A percentile compares a stretch with the other conserved stretches of the same genome.
Evolutionary conservation across 2,888 invertebrate genomes (phyloP).

Genomic region (Aphodius granarius): DNA sequence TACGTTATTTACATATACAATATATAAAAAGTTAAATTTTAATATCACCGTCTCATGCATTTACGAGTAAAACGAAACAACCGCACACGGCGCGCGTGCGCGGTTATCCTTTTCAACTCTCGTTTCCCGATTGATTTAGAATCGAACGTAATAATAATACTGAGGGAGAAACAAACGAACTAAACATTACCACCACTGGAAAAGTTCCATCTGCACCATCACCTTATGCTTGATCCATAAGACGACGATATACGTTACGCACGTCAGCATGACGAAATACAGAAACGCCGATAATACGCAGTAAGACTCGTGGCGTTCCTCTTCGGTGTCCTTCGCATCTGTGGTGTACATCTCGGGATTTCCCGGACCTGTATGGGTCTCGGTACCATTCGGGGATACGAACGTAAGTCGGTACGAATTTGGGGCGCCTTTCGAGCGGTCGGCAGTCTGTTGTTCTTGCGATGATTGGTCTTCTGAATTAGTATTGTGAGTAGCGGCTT

Average conservation of each 20-base stretch:
- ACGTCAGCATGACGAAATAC: conserved; percentile 53
- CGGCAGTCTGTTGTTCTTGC: conserved; percentile 18
- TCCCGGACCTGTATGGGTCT: conserved; percentile 31
- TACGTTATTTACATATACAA: conserved; percentile 23
- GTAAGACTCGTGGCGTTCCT: conserved; percentile 45
- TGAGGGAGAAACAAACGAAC: conserved; percentile 1
- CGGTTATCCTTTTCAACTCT: conserved; percentile 8
- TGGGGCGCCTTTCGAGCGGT: conserved; percentile 32
- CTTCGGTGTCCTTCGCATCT: conserved; percentile 32
- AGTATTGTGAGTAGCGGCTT: conserved; percentile 62
- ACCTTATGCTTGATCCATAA: conserved; percentile 53
- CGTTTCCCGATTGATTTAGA: neutral
- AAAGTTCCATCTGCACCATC: conserved; percentile 51
- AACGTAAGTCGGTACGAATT: conserved; percentile 12
- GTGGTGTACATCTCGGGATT: conserved; percentile 34
- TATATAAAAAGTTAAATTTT: conserved; percentile 25
- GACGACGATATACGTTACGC: conserved; percentile 51
- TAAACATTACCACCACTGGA: conserved; percentile 50
- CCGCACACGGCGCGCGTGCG: neutral
- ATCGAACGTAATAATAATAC: neutral
- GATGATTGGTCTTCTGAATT: conserved; percentile 37
- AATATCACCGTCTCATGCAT: conserved; percentile 24
- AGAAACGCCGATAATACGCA: conserved; percentile 52
- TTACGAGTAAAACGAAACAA: neutral
- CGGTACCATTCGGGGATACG: conserved; percentile 29